Conservation (phyloP, 2,113 vertebrate genomes). For the Orthonyx spaldingii region DNA sequence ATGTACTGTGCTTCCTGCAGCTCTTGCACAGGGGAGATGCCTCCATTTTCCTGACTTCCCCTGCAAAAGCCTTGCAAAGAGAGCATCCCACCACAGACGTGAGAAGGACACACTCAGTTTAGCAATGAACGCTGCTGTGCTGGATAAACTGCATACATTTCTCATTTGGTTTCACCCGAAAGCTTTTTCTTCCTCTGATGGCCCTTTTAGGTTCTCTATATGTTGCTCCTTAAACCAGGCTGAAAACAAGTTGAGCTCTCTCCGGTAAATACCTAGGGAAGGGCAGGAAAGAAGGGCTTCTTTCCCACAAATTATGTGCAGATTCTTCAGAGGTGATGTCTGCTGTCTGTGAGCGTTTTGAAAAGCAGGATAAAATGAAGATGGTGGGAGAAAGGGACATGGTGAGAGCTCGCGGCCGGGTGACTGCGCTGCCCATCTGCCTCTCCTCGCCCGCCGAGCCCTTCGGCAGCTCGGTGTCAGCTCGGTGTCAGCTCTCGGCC, state of each 20-base stretch:
- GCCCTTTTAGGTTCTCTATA: background rate
- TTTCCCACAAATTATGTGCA: background rate
- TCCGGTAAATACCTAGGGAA: background rate
- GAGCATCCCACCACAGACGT: fast-evolving
- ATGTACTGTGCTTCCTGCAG: background rate
- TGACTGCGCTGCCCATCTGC: background rate
- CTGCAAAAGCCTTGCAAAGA: background rate
- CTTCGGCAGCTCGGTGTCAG: background rate
- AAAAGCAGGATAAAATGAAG: background rate
- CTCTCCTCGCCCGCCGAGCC: background rate
- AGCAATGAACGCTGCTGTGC: background rate
- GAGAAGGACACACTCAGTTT: fast-evolving
- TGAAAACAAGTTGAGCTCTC: background rate
- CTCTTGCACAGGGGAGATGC: background rate
- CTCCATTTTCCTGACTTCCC: background rate
- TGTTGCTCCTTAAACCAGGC: background rate
- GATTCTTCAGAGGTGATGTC: background rate
- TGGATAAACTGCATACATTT: fast-evolving
- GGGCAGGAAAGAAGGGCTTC: background rate
- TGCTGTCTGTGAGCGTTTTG: background rate
- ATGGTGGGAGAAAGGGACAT: background rate
- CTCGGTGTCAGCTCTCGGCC: background rate
- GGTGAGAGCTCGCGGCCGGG: background rate
- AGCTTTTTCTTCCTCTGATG: background rate
- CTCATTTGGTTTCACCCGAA: background rate